Conservation (phyloP, 2,113 vertebrate genomes). For the Xyliphius kryptos region DNA sequence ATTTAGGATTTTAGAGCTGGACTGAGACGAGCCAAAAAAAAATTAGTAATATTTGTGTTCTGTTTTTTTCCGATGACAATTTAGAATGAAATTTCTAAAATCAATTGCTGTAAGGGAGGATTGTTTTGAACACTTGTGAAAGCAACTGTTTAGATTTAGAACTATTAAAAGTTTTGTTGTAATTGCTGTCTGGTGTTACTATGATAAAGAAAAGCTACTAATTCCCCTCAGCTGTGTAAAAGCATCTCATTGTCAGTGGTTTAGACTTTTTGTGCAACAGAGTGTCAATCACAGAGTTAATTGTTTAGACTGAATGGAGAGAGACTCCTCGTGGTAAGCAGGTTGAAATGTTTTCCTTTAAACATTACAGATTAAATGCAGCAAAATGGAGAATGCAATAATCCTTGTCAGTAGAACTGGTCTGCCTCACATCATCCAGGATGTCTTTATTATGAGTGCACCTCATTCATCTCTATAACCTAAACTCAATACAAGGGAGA, state of each 20-base stretch:
- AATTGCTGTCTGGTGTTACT: slow-evolving; percentile 10
- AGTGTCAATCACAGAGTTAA: slow-evolving; percentile 32
- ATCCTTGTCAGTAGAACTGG: slow-evolving; percentile 31
- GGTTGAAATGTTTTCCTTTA: slow-evolving; percentile 34
- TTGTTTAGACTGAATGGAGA: slow-evolving; percentile 33
- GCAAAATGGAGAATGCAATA: slow-evolving; percentile 41
- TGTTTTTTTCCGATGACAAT: too few species aligned
- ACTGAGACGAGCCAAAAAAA: too few species aligned
- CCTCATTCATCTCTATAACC: too few species aligned
- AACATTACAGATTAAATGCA: slow-evolving; percentile 30
- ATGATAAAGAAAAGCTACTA: slow-evolving; percentile 4
- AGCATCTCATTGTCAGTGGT: slow-evolving; percentile 21
- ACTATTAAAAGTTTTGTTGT: neutral
- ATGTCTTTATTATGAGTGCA: slow-evolving; percentile 45
- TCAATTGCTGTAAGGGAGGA: too few species aligned
- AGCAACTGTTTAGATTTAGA: too few species aligned
- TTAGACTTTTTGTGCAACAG: slow-evolving; percentile 22
- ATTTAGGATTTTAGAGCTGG: too few species aligned
- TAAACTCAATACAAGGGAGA: slow-evolving; percentile 22
- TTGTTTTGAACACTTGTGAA: too few species aligned
- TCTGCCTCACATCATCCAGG: slow-evolving; percentile 44
- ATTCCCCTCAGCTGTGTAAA: slow-evolving; percentile 14
- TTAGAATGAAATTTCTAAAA: too few species aligned
- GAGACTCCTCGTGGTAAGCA: slow-evolving; percentile 29
- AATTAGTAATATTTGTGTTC: too few species aligned